These are phyloP conservation scores for Leucophenga montana DNA, from an alignment of 2,888 invertebrate genomes.

Conservation along the genomic window DNA sequence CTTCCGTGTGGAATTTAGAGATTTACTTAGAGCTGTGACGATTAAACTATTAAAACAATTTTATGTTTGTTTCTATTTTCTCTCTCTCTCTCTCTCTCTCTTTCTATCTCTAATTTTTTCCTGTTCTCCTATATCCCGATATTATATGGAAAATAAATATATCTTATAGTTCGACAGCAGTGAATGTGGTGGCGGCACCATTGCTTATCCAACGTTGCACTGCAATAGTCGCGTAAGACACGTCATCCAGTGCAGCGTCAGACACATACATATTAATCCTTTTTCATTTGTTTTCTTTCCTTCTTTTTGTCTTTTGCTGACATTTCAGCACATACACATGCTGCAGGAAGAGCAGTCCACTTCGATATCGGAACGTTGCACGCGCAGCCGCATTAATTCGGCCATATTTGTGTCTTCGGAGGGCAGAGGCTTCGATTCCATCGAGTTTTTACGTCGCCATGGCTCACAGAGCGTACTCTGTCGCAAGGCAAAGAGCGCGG, in stretches of 20 bases:
- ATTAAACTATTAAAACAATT: constrained; percentile 16
- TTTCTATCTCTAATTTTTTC: not conserved
- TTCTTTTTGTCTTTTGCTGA: not conserved
- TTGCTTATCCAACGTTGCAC: constrained; percentile 69
- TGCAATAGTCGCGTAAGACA: constrained; percentile 70
- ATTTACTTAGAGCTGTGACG: constrained; percentile 28
- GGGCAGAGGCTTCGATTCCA: constrained; percentile 83
- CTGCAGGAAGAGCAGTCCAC: constrained; percentile 81
- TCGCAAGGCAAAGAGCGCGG: constrained; percentile 85
- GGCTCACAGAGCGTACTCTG: constrained; percentile 86
- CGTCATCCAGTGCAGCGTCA: constrained; percentile 7
- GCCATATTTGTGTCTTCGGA: constrained; percentile 88
- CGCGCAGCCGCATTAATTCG: constrained; percentile 86
- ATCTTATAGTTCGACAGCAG: constrained; percentile 71
- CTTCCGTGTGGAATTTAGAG: constrained; percentile 33
- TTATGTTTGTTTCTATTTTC: constrained; percentile 26
- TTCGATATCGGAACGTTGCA: constrained; percentile 78
- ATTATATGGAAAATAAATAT: not conserved
- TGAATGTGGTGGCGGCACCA: constrained; percentile 66
- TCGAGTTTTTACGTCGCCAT: constrained; percentile 85
- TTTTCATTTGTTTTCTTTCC: not conserved
- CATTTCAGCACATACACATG: constrained; percentile 80
- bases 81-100: constrained; percentile 38
- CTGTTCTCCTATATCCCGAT: too few relatives aligned
- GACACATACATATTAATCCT: not conserved